Evolutionary conservation across 2,888 invertebrate genomes (phyloP).

Genomic region (Agonopterix subpropinquella): DNA sequence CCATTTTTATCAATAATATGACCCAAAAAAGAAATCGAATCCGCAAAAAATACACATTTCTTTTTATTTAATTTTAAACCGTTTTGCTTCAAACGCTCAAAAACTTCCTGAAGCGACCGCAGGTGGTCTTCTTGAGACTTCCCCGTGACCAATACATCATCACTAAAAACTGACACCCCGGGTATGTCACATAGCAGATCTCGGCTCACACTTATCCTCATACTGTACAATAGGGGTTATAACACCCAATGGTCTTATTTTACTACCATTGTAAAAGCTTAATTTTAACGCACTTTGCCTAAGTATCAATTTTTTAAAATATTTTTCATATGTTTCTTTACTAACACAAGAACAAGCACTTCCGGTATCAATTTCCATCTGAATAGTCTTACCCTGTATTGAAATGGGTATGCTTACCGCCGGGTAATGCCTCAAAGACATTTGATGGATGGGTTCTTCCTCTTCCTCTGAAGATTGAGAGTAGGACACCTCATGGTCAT

Average conservation of each 20-base stretch:
- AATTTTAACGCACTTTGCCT: conserved; percentile 2
- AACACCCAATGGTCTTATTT: conserved; percentile 5
- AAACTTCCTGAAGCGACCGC: neutral
- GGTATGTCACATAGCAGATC: conserved; percentile 10
- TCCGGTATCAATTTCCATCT: conserved; percentile 14
- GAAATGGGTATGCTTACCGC: no score
- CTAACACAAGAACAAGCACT: conserved; percentile 14
- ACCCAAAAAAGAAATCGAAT: conserved; percentile 8
- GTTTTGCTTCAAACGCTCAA: conserved; percentile 6
- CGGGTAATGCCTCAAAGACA: no score
- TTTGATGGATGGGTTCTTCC: no score
- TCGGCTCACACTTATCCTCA: neutral
- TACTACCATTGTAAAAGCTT: conserved; percentile 10
- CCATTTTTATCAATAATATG: conserved; percentile 9
- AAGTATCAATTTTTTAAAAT: neutral
- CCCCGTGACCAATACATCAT: conserved; percentile 14
- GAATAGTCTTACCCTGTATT: neutral
- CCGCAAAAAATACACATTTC: neutral
- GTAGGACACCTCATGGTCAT: no score
- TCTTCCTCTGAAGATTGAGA: no score
- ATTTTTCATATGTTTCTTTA: conserved; percentile 5
- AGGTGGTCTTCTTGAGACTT: conserved; percentile 5
- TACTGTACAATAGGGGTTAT: conserved; percentile 4
- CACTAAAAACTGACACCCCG: conserved; percentile 11
- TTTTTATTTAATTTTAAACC: conserved; percentile 9